Percentiles rank a stretch among this genome's conserved stretches.
Conservation (phyloP, 2,113 vertebrate genomes). For the Thermophis baileyi region DNA sequence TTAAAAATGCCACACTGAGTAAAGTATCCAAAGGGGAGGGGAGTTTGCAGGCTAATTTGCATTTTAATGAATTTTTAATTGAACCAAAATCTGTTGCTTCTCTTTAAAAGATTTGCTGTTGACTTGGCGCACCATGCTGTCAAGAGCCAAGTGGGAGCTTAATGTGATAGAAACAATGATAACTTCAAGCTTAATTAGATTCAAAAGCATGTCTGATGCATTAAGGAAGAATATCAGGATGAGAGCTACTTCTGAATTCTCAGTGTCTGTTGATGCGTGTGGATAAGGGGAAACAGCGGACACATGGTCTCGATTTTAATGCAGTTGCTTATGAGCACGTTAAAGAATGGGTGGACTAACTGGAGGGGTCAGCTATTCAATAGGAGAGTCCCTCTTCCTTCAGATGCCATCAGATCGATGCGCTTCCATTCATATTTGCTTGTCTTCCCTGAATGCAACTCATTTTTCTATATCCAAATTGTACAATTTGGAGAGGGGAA, state of each 20-base stretch:
- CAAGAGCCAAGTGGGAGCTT: conserved; percentile 71
- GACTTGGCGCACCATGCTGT: conserved; percentile 72
- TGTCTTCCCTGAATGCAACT: neutral
- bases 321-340: neutral
- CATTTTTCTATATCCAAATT: neutral
- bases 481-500: neutral
- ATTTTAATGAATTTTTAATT: conserved; percentile 88
- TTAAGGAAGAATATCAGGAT: conserved; percentile 20
- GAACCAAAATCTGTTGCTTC: conserved; percentile 82
- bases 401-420: neutral
- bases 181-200: conserved; percentile 77
- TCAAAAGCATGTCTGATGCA: conserved; percentile 62
- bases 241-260: conserved; percentile 17
- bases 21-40: conserved; percentile 58
- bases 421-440: neutral
- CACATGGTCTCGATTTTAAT: neutral
- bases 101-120: conserved; percentile 77
- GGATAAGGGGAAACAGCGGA: neutral
- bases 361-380: neutral
- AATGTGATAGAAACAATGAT: conserved; percentile 78
- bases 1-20: conserved; percentile 62
- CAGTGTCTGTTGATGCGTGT: neutral
- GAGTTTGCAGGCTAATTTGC: conserved; percentile 74
- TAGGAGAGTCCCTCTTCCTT: neutral
- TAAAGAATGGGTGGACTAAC: too few species aligned